A percentile compares a stretch with the other conserved stretches of the same genome.
phyloP scores from a whole-genome alignment of 1,140 invertebrate genomes.

The Eumaeus atala region DNA sequence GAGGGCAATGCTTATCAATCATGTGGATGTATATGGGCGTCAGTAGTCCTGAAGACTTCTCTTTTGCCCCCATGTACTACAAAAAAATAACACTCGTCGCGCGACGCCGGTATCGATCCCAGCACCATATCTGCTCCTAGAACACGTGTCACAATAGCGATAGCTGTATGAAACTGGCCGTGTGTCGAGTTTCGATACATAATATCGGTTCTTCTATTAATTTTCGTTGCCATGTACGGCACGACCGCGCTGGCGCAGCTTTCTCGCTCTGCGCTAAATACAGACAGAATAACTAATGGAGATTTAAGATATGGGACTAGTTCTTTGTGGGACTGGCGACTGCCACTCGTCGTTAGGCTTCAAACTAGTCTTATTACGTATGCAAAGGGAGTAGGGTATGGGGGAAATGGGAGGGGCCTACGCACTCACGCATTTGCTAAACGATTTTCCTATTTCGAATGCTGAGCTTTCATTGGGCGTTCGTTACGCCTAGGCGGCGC shows the following conservation, averaged over 20 bases:
- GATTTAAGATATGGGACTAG: constrained; percentile 6
- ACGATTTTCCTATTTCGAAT: constrained; percentile 10
- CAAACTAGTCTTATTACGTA: constrained; percentile 11
- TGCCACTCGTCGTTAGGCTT: constrained; percentile 6
- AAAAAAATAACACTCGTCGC: too few relatives aligned
- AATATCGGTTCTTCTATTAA: neutral
- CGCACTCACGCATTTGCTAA: constrained; percentile 7
- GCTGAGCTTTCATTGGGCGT: constrained; percentile 5
- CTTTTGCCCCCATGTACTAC: too few relatives aligned
- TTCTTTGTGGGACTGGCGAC: neutral
- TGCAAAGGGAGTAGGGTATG: constrained; percentile 7
- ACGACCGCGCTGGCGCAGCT: neutral
- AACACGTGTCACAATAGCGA: too few relatives aligned
- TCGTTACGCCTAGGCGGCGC: constrained; percentile 33
- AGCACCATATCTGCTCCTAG: too few relatives aligned
- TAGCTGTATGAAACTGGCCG: too few relatives aligned
- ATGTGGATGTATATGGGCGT: too few relatives aligned
- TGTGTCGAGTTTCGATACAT: constrained; percentile 1
- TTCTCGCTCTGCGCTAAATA: constrained; percentile 8
- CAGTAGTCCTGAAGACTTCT: too few relatives aligned
- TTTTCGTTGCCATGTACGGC: constrained; percentile 1
- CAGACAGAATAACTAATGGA: constrained; percentile 4
- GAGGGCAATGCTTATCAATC: too few relatives aligned
- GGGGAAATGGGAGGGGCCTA: constrained; percentile 5
- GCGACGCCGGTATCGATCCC: too few relatives aligned